Evolutionary conservation across 1,140 invertebrate species (phyloP).

Genomic region (Centruroides sculpturatus): DNA sequence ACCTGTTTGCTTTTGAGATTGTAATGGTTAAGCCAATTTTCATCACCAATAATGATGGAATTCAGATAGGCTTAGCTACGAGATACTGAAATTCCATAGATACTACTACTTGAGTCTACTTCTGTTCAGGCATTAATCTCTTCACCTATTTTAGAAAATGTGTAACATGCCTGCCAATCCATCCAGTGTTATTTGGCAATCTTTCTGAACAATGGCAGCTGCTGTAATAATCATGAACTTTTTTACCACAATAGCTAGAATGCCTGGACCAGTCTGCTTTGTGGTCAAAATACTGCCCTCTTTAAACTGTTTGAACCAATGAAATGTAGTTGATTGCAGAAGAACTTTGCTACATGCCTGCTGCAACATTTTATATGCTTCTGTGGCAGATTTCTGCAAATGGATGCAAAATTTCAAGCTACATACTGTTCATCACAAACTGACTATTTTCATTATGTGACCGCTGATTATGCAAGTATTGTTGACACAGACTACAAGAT

Average conservation of each 20-base stretch:
- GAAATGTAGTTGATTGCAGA: neutral
- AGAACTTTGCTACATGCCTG: neutral
- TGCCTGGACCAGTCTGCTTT: neutral
- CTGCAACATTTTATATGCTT: neutral
- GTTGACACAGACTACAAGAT: too few species aligned
- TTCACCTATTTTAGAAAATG: neutral
- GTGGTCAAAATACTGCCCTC: neutral
- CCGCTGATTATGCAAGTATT: too few species aligned
- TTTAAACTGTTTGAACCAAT: neutral
- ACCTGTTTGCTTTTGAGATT: neutral
- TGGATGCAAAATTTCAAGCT: neutral
- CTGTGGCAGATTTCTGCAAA: neutral
- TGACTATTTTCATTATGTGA: neutral
- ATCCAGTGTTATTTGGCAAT: neutral
- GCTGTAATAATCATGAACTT: neutral
- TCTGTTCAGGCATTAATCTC: constrained; percentile 1
- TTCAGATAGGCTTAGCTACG: neutral
- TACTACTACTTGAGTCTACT: neutral
- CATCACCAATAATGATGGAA: neutral
- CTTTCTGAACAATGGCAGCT: neutral
- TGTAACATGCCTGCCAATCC: neutral
- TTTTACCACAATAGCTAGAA: neutral
- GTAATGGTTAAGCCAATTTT: neutral
- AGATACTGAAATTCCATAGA: neutral
- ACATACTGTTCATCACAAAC: neutral